Base-by-base conservation (phyloP, 2,113 vertebrate species). In the Peucedramus taeniatus region DNA sequence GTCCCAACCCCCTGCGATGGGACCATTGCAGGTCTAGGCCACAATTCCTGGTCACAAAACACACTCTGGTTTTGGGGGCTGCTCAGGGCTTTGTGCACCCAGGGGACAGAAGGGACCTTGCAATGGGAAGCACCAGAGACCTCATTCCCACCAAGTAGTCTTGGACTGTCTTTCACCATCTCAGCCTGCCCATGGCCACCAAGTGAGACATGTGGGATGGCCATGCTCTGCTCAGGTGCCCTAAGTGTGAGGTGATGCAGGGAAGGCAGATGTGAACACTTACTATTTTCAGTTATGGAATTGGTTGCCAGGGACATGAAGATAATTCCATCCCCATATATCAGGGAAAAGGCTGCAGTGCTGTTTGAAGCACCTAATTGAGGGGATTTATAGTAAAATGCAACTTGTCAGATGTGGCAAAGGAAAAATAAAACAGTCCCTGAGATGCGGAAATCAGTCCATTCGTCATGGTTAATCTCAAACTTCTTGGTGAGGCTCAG, bases 361-460 rank as follows among this genome's bases (percentile, higher is more conserved):
- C 75, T 89, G 82, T 96, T 96, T 94, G 93, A 94, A 89, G 92
- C 86, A 76, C 94, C 94, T 98, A 96, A 98, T 95, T 97, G 96
- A 63, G 30, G 90, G 94, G 94, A 97, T 97, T 97, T 97, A 93
- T 95, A 93, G 94, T 90, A 95, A 98, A 97, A 97, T 81, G 92
- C 88, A 96, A 86, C 93, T 84, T 97, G 92, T 98, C 97, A 95
- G 87, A 81, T 28, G 45, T 56, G 11, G 88, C 78, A 35, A 70
- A 94, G 77, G 83, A 56, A 95, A 95, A 97, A 94, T 83, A 93
- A 95, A 94, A 31, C 60, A 77, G 86, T 84, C 49, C 85, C 90
- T n/a, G 88, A 93, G 26, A 91, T 53, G 66, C 8, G 24, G 90
- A 49, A 92, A 91, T 96, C 96, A 88, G 54, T 92, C 80, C 89